Base-by-base conservation (phyloP, 1,140 invertebrate genomes). In the Rhizoglyphus robini region DNA sequence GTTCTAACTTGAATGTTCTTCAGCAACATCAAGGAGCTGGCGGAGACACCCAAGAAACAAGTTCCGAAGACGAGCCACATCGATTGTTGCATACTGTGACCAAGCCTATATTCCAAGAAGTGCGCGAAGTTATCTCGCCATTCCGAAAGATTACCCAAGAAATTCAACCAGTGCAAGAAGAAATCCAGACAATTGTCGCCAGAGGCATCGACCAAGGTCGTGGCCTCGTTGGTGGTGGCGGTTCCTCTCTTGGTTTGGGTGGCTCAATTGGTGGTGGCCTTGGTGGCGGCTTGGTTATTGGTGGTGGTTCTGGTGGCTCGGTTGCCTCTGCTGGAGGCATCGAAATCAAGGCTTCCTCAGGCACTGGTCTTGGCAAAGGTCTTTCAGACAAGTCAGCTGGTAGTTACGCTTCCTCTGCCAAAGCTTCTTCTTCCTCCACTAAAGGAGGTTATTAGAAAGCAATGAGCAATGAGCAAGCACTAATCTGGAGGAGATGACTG, bases 41-140 rank as follows among this genome's bases (percentile, higher is more conserved):
- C 32, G 64, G 64, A 25, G 1, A 2, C 1, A 65, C 25, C 4
- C 64, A 65, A 48, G 23, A 29, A 20, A 29, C 58, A 2, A 25
- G 38, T n/a, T 62, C 49, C 1, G 64, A 65, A 20, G 64, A 65
- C n/a, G 64, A 66, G 31, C 64, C 64, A 31, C 63, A 66, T 32
- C 15, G 13, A 20, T n/a, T 65, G 20, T 51, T 36, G 11, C 59
- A 61, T 27, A 5, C 2, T 2, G 63, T 65, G 4, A 58, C 46
- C 4, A 65, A 65, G 27, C 63, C 63, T 13, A 58, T 65, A 13
- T 34, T 65, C 15, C 63, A 65, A 58, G 63, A 66, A 25, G 62
- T 66, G 3, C 65, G 63, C 20, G 65, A 66, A n/a, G 32, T 66
- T 5, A 66, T 66, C 27, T 64, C 65, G 5, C 65, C 65, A 23